Base-by-base conservation (phyloP, 2,113 vertebrate genomes). In the Gnathonemus longibarbis region DNA sequence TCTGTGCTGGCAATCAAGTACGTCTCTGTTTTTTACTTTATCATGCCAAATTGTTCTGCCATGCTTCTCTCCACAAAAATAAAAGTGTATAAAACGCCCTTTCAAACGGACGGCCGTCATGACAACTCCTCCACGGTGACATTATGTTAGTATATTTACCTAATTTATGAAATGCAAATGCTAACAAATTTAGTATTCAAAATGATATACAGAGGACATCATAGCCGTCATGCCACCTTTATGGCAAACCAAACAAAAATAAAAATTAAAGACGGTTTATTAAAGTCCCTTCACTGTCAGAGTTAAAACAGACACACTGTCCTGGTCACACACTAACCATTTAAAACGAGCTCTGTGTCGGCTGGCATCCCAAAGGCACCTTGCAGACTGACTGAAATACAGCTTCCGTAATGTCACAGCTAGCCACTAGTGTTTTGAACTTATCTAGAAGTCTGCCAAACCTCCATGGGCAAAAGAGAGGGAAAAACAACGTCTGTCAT, bases 321-420 rank as follows among this genome's bases (percentile, higher is more conserved):
- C 88, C 90, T 87, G 89, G 74, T 58, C 88, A 89, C 88, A 93
- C 91, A 90, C 89, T 92, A 93, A 91, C 91, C 88, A 91, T 90
- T 66, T 86, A 91, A 91, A 91, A 87, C 0, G 19, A 89, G 93
- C 89, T 93, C 86, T 58, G 35, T 46, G 91, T 92, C 85, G 90
- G 35, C 35, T 27, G 21, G 1, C 35, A 6, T 19, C 35, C 6
- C 49, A 42, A 4, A n/a, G 24, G 86, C 89, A 39, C 9, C 58
- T 86, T 92, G 89, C 90, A 90, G 91, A 52, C 39, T 83, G 91
- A 52, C 39, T 83, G 88, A 84, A 91, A 93, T 90, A 94, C 91
- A 48, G 62, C 90, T 88, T 91, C 52, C 45, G 42, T 92, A 88
- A 90, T 89, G 85, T 39, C 90, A 91, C 92, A 93, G n/a, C 90